These are phyloP conservation scores for Odontocerum albicorne DNA, from an alignment of 2,888 invertebrate genomes.

Conservation along the genomic window DNA sequence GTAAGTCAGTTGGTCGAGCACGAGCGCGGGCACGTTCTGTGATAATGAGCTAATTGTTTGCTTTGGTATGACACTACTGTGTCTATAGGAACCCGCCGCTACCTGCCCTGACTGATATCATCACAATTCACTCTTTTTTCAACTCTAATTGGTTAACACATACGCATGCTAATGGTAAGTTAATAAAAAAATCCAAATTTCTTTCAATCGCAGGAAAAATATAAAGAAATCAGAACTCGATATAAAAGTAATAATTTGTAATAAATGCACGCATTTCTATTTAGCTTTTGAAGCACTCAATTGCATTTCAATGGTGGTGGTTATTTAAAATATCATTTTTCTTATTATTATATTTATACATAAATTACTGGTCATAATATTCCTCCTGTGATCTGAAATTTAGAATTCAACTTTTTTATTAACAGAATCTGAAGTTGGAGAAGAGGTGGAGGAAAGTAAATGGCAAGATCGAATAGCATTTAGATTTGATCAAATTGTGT, in stretches of 20 bases:
- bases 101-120: constrained; percentile 27
- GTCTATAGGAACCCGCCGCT: constrained; percentile 31
- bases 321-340: constrained; percentile 20
- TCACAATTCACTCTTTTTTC: constrained; percentile 30
- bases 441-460: constrained; percentile 78
- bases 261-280: constrained; percentile 28
- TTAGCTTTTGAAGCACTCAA: constrained; percentile 30
- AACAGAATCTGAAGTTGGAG: constrained; percentile 62
- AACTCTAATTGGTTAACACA: constrained; percentile 31
- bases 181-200: constrained; percentile 17
- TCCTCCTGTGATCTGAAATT: background rate
- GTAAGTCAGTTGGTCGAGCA: constrained; percentile 33
- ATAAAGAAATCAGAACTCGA: constrained; percentile 7
- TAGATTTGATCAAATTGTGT: constrained; percentile 91
- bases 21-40: constrained; percentile 17
- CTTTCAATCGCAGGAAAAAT: background rate
- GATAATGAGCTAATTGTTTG: constrained; percentile 16
- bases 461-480: constrained; percentile 94
- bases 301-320: constrained; percentile 37
- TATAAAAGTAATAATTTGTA: constrained; percentile 33
- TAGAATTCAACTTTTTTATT: constrained; percentile 29
- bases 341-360: constrained; percentile 15
- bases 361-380: background rate
- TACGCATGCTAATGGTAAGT: constrained; percentile 33
- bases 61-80: constrained; percentile 26